Conservation (phyloP, 2,797 vertebrate species). For the Gila robusta region DNA sequence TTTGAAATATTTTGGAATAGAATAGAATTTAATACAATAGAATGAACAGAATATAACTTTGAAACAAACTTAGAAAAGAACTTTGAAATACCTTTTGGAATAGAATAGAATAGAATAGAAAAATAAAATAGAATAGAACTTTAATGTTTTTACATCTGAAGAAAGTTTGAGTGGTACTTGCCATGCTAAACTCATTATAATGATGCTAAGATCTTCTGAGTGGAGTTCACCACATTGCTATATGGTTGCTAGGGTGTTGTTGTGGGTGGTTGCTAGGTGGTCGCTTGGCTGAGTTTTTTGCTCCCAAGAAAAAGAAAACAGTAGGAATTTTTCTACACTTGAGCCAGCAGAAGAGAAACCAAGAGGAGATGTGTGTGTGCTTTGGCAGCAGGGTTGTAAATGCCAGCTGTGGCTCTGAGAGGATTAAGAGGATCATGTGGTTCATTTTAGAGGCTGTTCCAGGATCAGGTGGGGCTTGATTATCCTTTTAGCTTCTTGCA, state of each 20-base stretch:
- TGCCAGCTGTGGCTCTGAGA: conserved; percentile 61
- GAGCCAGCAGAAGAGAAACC: neutral
- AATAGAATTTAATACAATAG: too few species aligned
- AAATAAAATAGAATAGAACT: too few species aligned
- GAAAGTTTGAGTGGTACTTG: neutral
- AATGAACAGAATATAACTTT: too few species aligned
- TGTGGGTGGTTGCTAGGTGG: conserved; percentile 5
- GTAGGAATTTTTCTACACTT: conserved; percentile 36
- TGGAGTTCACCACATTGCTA: neutral
- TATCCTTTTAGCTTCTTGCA: neutral
- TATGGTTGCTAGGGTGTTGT: neutral
- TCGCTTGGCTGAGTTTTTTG: neutral
- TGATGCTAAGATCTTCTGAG: neutral
- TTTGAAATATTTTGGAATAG: too few species aligned
- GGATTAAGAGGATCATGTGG: conserved; percentile 53
- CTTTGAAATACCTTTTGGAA: too few species aligned
- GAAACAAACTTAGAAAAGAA: too few species aligned
- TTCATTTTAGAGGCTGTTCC: conserved; percentile 35
- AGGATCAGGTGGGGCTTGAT: conserved; percentile 30
- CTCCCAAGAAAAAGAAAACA: neutral
- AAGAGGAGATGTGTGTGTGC: conserved; percentile 1
- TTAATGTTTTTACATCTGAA: neutral
- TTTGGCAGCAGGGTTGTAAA: conserved; percentile 66
- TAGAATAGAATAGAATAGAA: too few species aligned
- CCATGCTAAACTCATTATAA: neutral